A percentile compares a stretch with the other conserved stretches of the same genome.
phyloP scores from a whole-genome alignment of 2,797 vertebrate genomes.

The Sphaeramia orbicularis region DNA sequence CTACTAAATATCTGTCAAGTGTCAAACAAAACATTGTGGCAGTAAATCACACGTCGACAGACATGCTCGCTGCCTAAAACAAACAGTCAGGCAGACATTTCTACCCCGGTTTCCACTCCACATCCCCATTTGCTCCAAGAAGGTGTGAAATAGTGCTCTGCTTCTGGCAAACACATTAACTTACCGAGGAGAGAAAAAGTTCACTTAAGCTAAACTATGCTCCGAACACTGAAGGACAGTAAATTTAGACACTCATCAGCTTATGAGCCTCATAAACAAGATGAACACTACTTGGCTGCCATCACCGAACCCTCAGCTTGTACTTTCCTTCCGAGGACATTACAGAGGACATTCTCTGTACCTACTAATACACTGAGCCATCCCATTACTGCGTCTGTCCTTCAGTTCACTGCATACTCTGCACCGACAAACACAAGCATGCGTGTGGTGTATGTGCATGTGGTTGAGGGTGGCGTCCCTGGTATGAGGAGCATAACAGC shows the following conservation, averaged over 20 bases:
- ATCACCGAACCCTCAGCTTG: background rate
- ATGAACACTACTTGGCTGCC: conserved; percentile 2
- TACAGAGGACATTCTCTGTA: conserved; percentile 14
- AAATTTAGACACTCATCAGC: conserved; percentile 6
- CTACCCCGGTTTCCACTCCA: conserved; percentile 4
- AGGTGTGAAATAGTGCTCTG: conserved; percentile 24
- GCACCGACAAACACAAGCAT: background rate
- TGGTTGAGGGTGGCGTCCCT: conserved; percentile 10
- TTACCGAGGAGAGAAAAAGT: background rate
- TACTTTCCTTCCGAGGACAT: background rate
- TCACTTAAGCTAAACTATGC: background rate
- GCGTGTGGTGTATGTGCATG: conserved; percentile 11
- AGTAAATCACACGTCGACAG: background rate
- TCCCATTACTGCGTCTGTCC: conserved; percentile 20
- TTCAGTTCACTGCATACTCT: conserved; percentile 1
- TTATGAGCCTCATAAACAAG: conserved; percentile 32
- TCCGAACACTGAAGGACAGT: background rate
- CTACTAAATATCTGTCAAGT: conserved; percentile 11
- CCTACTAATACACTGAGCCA: background rate
- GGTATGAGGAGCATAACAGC: background rate
- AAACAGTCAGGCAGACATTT: conserved; percentile 11
- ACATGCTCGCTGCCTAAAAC: background rate
- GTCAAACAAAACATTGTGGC: conserved; percentile 18
- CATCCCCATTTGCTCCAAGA: conserved; percentile 9
- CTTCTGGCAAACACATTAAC: background rate